Percentiles rank a stretch among this genome's conserved stretches.
These are phyloP conservation scores for Branchipolynoe longqiensis DNA, from an alignment of 2,888 invertebrate genomes.

Conservation along the genomic window DNA sequence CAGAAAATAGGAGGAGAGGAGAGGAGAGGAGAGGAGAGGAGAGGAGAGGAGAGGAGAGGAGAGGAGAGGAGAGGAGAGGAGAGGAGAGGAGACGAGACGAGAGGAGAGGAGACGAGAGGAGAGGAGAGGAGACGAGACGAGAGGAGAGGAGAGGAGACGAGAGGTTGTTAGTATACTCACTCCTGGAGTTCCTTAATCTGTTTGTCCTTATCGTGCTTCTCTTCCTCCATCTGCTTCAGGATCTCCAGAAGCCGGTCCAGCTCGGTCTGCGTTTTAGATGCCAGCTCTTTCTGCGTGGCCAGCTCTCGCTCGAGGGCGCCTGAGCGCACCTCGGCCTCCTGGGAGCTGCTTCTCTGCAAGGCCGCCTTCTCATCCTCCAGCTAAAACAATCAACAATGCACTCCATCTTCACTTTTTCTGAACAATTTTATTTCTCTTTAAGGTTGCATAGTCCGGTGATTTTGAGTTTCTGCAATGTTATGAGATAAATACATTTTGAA, in stretches of 20 bases:
- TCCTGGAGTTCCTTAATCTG: conserved; percentile 80
- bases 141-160: too few relatives aligned
- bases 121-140: too few relatives aligned
- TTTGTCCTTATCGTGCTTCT: conserved; percentile 78
- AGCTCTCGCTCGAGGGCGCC: conserved; percentile 64
- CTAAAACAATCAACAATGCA: conserved; percentile 7
- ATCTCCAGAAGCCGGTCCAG: conserved; percentile 82
- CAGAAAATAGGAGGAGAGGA: too few relatives aligned
- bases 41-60: too few relatives aligned
- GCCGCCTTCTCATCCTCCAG: conserved; percentile 55
- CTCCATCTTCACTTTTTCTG: too few relatives aligned
- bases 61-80: too few relatives aligned
- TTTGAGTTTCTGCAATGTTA: too few relatives aligned
- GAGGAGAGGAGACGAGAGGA: too few relatives aligned
- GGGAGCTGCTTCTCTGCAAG: conserved; percentile 58
- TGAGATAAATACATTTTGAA: too few relatives aligned
- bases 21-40: too few relatives aligned
- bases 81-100: too few relatives aligned
- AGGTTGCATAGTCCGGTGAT: too few relatives aligned
- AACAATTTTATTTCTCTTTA: background rate
- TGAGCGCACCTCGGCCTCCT: conserved; percentile 62
- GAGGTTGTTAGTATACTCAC: conserved; percentile 74
- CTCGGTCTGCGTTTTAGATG: conserved; percentile 76
- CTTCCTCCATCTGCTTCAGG: conserved; percentile 81
- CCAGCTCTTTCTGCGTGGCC: conserved; percentile 66